These are phyloP conservation scores for Trichogramma dendrolimi DNA, from an alignment of 2,888 invertebrate species.

Conservation along the genomic window DNA sequence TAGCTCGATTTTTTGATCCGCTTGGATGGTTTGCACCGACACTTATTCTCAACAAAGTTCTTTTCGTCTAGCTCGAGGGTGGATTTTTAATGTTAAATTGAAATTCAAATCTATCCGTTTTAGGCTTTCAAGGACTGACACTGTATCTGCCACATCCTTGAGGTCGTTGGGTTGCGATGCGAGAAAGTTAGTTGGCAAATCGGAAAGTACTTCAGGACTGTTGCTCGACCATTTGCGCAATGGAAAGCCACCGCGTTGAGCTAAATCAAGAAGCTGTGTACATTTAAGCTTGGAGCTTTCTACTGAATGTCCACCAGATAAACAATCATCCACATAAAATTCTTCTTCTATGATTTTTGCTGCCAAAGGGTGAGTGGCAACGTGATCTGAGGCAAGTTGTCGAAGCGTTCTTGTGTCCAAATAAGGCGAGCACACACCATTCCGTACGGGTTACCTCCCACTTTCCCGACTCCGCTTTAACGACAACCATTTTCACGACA, in stretches of 20 bases:
- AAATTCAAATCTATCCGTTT: too few relatives aligned
- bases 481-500: too few relatives aligned
- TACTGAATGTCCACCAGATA: constrained; percentile 7
- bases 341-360: background rate
- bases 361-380: background rate
- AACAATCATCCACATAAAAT: constrained; percentile 20
- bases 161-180: too few relatives aligned
- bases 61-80: too few relatives aligned
- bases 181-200: background rate
- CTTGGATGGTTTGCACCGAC: too few relatives aligned
- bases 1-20: too few relatives aligned
- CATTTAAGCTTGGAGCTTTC: background rate
- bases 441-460: too few relatives aligned
- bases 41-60: too few relatives aligned
- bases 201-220: background rate
- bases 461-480: too few relatives aligned
- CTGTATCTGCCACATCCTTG: too few relatives aligned
- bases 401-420: constrained; percentile 4
- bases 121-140: too few relatives aligned
- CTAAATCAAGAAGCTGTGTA: background rate
- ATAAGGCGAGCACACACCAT: constrained; percentile 8
- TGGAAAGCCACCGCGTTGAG: background rate
- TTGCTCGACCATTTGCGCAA: background rate
- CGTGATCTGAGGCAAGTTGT: constrained; percentile 11
- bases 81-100: too few relatives aligned